phyloP scores from a whole-genome alignment of 2,888 invertebrate genomes.

The Lordiphosa fenestrarum region DNA sequence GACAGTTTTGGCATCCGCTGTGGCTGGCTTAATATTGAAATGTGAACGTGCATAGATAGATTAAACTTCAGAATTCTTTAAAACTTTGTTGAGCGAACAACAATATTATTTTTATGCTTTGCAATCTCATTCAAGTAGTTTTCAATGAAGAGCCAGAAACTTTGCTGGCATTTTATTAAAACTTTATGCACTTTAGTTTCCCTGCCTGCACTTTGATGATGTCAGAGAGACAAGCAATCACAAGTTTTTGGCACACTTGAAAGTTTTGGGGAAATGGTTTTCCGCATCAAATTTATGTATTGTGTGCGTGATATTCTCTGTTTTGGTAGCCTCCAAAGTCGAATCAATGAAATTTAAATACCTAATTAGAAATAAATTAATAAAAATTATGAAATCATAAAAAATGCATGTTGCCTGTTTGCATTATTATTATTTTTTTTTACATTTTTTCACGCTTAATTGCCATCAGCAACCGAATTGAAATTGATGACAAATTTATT shows the following conservation, averaged over 20 bases:
- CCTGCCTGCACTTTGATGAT: conserved; percentile 1
- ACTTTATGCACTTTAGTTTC: conserved; percentile 5
- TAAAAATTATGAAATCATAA: conserved; percentile 42
- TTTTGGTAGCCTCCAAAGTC: neutral
- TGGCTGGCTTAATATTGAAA: conserved; percentile 3
- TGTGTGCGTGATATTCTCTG: neutral
- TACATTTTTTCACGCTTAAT: conserved; percentile 18
- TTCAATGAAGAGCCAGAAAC: neutral
- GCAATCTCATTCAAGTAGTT: neutral
- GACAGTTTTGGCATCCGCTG: conserved; percentile 7
- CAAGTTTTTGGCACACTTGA: conserved; percentile 2
- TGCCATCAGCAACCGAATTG: conserved; percentile 33
- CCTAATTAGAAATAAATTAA: conserved; percentile 50
- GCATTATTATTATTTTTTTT: conserved; percentile 15
- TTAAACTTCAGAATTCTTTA: neutral
- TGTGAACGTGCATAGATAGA: neutral
- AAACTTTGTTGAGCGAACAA: no score
- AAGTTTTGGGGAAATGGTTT: neutral
- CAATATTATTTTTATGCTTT: no score
- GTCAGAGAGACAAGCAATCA: conserved; percentile 2
- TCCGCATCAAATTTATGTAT: neutral
- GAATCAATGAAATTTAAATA: conserved; percentile 43
- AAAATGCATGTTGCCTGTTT: conserved; percentile 32
- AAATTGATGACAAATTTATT: conserved; percentile 66
- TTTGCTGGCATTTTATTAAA: conserved; percentile 1